phyloP scores from a whole-genome alignment of 2,113 vertebrate genomes.

The Halichoeres trimaculatus region DNA sequence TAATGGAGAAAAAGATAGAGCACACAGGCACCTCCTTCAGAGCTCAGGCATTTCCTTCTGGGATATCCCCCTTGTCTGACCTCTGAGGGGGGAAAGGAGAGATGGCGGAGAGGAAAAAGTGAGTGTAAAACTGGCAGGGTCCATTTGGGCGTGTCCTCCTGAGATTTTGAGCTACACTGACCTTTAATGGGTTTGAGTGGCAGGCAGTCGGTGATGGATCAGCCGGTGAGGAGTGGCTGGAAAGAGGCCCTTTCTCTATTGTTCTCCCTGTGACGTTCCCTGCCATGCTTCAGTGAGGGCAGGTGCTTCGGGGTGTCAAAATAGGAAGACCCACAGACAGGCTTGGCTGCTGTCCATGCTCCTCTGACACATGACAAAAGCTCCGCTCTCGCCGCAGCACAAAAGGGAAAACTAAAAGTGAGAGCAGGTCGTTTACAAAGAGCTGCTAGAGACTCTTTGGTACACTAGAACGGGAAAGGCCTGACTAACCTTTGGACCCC shows the following conservation, averaged over 20 bases:
- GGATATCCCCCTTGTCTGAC: slow-evolving; percentile 73
- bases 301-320: slow-evolving; percentile 85
- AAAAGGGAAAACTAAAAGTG: slow-evolving; percentile 63
- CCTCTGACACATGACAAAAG: slow-evolving; percentile 83
- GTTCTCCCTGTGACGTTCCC: slow-evolving; percentile 70
- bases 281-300: slow-evolving; percentile 77
- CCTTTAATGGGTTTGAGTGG: slow-evolving; percentile 76
- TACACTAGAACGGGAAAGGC: slow-evolving; percentile 70
- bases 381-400: slow-evolving; percentile 61
- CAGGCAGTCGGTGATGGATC: slow-evolving; percentile 59
- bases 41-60: slow-evolving; percentile 80
- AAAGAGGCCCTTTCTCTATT: slow-evolving; percentile 77
- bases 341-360: slow-evolving; percentile 81
- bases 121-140: slow-evolving; percentile 62
- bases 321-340: slow-evolving; percentile 79
- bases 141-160: slow-evolving; percentile 66
- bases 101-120: slow-evolving; percentile 74
- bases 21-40: slow-evolving; percentile 71
- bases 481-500: slow-evolving; percentile 73
- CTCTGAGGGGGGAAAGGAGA: slow-evolving; percentile 67
- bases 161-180: slow-evolving; percentile 60
- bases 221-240: slow-evolving; percentile 61
- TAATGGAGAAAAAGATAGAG: slow-evolving; percentile 45
- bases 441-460: slow-evolving; percentile 35
- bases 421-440: slow-evolving; percentile 69